Base-by-base conservation (phyloP, 37 sponge, comb jelly and placozoan species). In the Dysidea cf. avara region DNA sequence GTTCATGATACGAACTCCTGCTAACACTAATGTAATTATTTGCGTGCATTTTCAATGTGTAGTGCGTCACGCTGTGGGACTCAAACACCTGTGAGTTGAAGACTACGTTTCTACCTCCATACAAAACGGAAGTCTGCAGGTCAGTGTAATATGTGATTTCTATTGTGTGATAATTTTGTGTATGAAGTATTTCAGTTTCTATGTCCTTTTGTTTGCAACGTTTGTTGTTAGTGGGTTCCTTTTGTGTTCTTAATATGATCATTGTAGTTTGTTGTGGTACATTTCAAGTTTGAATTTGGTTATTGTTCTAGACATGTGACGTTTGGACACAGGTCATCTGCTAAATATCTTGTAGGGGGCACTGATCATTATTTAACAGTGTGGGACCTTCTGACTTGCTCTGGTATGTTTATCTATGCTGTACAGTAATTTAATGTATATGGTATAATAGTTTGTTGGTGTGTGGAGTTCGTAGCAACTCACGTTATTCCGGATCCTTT, bases 61-160 rank as follows among this genome's bases (percentile, higher is more conserved):
- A 91, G 92, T 66, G 20, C 35, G 12, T 91, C 18, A 91, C 88
- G 2, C 65, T 91, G 24, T 91, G 92, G 92, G 77, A 86, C 33
- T 76, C 84, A 0, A 31, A 33, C 22, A 54, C 55, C 24, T 76
- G 71, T 68, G 75, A 72, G 52, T 54, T 91, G 52, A 69, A 62
- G 56, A 38, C 67, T 46, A 75, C 52, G 0, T 70, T 91, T 24
- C 39, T 31, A 18, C 17, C 47, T 40, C 60, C 77, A 17, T 39
- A 35, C 14, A 56, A 53, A 22, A 36, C 53, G 32, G 92, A 86
- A 29, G 24, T 7, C 16, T 83, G 82, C 61, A 57, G n/a, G 92
- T 91, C 9, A 78, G 81, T 34, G n/a, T 21, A 20, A 46, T 38
- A 0, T 47, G 18, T 47, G 25, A 7, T 12, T n/a, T n/a, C n/a